These are phyloP conservation scores for Loris lydekkerianus DNA, from an alignment of 2,797 vertebrate species.

Conservation along the genomic window DNA sequence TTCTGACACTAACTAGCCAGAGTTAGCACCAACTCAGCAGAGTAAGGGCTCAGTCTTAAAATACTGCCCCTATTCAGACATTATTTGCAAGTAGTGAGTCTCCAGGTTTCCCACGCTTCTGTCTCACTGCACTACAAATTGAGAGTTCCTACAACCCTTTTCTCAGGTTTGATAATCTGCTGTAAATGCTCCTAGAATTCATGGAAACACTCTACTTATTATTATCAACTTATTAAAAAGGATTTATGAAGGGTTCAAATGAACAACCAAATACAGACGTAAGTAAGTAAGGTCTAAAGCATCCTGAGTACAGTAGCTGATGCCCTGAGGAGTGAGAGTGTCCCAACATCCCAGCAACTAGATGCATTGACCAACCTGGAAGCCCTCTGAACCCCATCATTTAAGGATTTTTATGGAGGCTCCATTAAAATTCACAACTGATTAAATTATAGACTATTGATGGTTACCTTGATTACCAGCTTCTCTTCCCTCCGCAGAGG, in stretches of 20 bases:
- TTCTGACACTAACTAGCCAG: neutral
- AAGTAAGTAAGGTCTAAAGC: neutral
- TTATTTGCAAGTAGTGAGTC: neutral
- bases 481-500: neutral
- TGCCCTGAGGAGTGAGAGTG: neutral
- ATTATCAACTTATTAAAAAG: neutral
- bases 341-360: neutral
- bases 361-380: neutral
- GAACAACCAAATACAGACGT: neutral
- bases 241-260: neutral
- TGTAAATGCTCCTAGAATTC: neutral
- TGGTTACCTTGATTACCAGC: neutral
- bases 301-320: neutral
- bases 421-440: neutral
- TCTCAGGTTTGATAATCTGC: neutral
- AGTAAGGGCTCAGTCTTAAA: neutral
- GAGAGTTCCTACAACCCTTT: neutral
- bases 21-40: neutral
- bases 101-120: neutral
- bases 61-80: too few species aligned
- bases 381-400: neutral
- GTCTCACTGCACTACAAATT: neutral
- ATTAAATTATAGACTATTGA: conserved; percentile 6
- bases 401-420: neutral
- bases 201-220: neutral